Evolutionary conservation across 2,113 vertebrate species (phyloP).

Genomic region (Pavo muticus): DNA sequence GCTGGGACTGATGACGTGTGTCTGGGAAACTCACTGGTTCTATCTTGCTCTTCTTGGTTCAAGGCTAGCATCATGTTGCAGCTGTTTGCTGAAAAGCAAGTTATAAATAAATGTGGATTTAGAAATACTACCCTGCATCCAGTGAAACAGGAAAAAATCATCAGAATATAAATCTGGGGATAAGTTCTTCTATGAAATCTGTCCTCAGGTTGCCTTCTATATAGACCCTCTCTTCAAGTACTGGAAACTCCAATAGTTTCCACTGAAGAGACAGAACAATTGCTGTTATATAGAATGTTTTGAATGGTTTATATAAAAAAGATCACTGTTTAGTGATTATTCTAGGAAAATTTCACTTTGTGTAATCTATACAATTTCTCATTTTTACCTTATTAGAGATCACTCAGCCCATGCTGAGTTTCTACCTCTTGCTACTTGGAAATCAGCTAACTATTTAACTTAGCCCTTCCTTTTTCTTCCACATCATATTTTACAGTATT

Average conservation of each 20-base stretch:
- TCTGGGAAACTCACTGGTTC: conserved; percentile 5
- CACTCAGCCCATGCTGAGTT: background rate
- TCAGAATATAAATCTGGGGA: background rate
- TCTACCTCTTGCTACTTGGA: background rate
- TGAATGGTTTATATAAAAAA: background rate
- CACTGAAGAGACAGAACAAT: background rate
- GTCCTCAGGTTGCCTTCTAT: background rate
- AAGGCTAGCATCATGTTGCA: background rate
- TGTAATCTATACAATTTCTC: background rate
- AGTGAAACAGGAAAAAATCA: background rate
- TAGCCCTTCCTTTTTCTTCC: background rate
- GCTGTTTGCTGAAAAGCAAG: background rate
- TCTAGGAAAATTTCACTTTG: background rate
- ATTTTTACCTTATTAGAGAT: background rate
- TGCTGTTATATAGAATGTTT: background rate
- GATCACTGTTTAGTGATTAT: background rate
- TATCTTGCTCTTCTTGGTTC: background rate
- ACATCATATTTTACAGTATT: background rate
- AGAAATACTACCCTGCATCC: background rate
- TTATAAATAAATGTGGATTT: background rate
- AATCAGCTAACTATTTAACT: background rate
- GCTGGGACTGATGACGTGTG: background rate
- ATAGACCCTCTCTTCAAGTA: background rate
- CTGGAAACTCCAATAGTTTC: background rate
- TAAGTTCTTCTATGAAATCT: background rate